Evolutionary conservation across 1,140 invertebrate genomes (phyloP).

Genomic region (Saccostrea cuccullata): DNA sequence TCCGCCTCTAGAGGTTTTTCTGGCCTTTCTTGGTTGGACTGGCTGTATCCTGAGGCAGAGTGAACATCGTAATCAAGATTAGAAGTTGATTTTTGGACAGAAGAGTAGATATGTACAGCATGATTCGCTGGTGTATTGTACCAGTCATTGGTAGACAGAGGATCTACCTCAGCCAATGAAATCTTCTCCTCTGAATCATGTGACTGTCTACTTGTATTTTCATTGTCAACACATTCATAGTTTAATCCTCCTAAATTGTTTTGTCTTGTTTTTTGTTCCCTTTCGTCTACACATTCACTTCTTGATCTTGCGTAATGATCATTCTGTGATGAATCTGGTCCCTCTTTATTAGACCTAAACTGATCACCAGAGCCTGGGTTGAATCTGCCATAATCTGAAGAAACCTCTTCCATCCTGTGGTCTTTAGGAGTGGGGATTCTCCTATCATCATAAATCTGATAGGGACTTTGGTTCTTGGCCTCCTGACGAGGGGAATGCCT

Average conservation of each 20-base stretch:
- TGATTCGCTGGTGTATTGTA: slow-evolving; percentile 62
- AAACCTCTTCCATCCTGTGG: background rate
- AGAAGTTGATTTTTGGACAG: slow-evolving; percentile 52
- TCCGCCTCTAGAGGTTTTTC: slow-evolving; percentile 5
- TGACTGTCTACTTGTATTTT: background rate
- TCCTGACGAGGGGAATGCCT: background rate
- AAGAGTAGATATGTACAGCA: slow-evolving; percentile 58
- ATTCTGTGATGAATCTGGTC: background rate
- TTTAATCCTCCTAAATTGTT: background rate
- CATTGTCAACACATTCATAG: background rate
- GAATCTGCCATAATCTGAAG: background rate
- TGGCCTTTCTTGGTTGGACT: background rate
- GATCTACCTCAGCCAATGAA: slow-evolving; percentile 11
- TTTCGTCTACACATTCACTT: background rate
- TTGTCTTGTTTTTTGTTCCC: background rate
- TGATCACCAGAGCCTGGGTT: background rate
- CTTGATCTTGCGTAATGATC: background rate
- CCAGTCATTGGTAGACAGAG: slow-evolving; percentile 58
- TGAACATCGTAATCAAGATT: slow-evolving; percentile 1
- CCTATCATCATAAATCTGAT: background rate
- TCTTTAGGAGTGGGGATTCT: background rate
- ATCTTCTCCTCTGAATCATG: background rate
- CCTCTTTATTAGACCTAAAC: background rate
- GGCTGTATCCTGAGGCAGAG: background rate
- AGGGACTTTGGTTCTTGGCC: background rate